Conservation (phyloP, 1,140 invertebrate genomes). For the Atta texana region DNA sequence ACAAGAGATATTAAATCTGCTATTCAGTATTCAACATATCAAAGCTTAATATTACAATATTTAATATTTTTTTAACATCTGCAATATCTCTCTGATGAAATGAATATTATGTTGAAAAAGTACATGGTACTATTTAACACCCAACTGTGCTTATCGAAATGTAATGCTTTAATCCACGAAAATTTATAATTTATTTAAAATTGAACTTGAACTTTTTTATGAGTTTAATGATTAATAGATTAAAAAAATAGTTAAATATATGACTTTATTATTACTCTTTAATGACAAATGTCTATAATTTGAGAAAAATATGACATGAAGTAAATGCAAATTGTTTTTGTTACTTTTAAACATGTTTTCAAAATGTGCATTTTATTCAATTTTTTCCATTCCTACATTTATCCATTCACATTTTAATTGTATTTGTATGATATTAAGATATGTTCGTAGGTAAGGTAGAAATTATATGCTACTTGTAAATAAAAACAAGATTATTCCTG, state of each 20-base stretch:
- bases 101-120: neutral
- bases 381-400: conserved; percentile 52
- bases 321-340: conserved; percentile 36
- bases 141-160: neutral
- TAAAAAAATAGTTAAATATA: conserved; percentile 26
- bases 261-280: conserved; percentile 11
- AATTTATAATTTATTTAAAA: conserved; percentile 33
- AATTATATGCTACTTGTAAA: conserved; percentile 79
- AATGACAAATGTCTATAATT: neutral
- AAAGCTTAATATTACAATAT: neutral
- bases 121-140: neutral
- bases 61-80: neutral
- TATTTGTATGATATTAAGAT: conserved; percentile 75
- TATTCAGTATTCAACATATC: conserved; percentile 13
- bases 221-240: neutral
- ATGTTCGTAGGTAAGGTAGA: conserved; percentile 73
- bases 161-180: conserved; percentile 37
- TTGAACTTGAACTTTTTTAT: conserved; percentile 2
- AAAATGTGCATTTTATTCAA: conserved; percentile 55
- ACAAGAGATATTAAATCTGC: neutral
- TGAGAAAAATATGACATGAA: conserved; percentile 30
- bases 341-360: conserved; percentile 47
- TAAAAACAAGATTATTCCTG: conserved; percentile 80
- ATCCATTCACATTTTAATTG: conserved; percentile 63
- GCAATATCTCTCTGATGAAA: neutral